Conservation (phyloP, 1,140 invertebrate genomes). For the Zaprionus taronus region DNA sequence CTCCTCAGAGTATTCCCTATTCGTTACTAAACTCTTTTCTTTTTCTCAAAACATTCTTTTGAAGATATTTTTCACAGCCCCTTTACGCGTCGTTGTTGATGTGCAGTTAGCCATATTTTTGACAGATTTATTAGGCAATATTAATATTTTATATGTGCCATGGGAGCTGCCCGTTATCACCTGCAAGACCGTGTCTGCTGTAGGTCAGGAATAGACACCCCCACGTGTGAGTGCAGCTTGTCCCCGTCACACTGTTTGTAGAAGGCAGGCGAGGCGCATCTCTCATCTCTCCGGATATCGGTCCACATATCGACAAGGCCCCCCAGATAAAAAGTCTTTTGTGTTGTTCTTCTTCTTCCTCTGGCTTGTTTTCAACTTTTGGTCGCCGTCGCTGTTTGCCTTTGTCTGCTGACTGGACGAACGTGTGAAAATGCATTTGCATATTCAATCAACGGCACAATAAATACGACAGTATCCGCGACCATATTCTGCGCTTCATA, state of each 20-base stretch:
- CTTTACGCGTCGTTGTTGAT: slow-evolving; percentile 33
- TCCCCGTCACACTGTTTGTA: slow-evolving; percentile 17
- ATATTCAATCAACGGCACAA: slow-evolving; percentile 82
- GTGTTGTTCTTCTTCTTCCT: background rate
- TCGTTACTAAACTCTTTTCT: background rate
- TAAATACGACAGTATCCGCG: slow-evolving; percentile 53
- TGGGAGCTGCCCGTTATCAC: slow-evolving; percentile 66
- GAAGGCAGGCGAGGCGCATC: background rate
- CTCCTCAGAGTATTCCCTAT: background rate
- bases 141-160: slow-evolving; percentile 64
- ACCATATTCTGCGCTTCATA: background rate
- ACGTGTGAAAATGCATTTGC: slow-evolving; percentile 82
- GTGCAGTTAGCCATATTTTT: slow-evolving; percentile 70
- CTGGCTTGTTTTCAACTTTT: background rate
- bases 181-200: slow-evolving; percentile 49
- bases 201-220: slow-evolving; percentile 42
- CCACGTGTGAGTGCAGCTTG: background rate
- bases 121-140: slow-evolving; percentile 80
- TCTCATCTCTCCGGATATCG: background rate
- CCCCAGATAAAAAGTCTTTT: background rate
- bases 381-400: slow-evolving; percentile 38
- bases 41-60: background rate
- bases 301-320: slow-evolving; percentile 1
- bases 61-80: slow-evolving; percentile 15
- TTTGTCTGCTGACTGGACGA: slow-evolving; percentile 60